These are phyloP conservation scores for Hydrozoanthus tunicans DNA, from an alignment of 64 coral and sea anemone species.

Conservation along the genomic window DNA sequence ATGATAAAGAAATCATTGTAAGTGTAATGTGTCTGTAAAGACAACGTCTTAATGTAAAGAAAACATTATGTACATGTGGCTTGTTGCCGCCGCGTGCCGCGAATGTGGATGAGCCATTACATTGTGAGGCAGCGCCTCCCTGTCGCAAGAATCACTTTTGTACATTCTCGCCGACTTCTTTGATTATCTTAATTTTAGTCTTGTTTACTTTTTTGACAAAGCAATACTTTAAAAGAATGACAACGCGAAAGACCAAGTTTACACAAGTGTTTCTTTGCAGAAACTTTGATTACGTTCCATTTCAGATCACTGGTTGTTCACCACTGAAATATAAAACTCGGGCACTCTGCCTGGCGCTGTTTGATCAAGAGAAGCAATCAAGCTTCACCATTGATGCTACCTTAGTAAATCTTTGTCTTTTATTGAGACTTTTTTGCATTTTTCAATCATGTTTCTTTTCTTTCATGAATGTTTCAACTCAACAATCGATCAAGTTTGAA, in stretches of 20 bases:
- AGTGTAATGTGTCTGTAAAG: background rate
- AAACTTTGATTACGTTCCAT: slow-evolving; percentile 45
- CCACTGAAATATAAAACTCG: background rate
- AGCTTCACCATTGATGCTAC: background rate
- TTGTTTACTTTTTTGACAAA: slow-evolving; percentile 53
- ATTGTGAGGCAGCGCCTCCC: slow-evolving; percentile 43
- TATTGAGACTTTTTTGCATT: background rate
- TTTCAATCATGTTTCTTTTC: background rate
- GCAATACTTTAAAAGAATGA: slow-evolving; percentile 33
- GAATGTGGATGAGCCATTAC: slow-evolving; percentile 39
- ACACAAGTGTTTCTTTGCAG: slow-evolving; percentile 47
- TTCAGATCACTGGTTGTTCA: background rate
- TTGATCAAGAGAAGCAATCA: background rate
- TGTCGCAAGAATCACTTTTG: slow-evolving; percentile 49
- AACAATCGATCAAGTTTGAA: background rate
- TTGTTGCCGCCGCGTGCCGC: slow-evolving; percentile 14
- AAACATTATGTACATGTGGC: slow-evolving; percentile 22
- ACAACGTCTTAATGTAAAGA: slow-evolving; percentile 13
- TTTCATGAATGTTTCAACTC: background rate
- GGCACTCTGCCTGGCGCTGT: background rate
- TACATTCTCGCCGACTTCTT: slow-evolving; percentile 57
- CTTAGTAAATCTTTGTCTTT: background rate
- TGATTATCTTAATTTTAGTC: slow-evolving; percentile 44
- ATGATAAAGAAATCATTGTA: background rate
- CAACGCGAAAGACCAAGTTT: slow-evolving; percentile 29